Evolutionary conservation across 2,113 vertebrate species (phyloP), one percentile per base, ranked within the genome.

Genomic region (Brevimyrus niger): DNA sequence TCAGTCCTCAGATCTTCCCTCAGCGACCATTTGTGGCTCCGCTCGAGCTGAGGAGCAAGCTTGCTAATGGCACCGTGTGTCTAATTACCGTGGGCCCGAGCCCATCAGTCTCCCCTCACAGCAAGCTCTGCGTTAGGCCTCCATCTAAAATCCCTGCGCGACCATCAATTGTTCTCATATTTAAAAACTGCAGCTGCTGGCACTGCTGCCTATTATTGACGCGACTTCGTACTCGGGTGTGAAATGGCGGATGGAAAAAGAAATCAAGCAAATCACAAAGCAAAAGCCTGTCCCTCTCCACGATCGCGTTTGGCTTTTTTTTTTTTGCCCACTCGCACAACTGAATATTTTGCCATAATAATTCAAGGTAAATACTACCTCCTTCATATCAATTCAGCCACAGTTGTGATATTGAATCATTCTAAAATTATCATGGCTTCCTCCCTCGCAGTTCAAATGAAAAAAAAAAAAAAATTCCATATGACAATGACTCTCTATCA

Each of bases 81-180:
- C 97, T 97, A 97, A 97, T 97, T 97, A 97, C 97, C 96, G 96
- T 95, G 96, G 94, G 93, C 91, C 95, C 82, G 95, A 96, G 93
- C 94, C 94, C 93, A 98, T 97, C 97, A 93, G 97, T 97, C 96
- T 92, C 89, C 93, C 94, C 94, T 95, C 94, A 94, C 95, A 95
- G 95, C 95, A 94, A 90, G 94, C 96, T 97, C 96, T 96, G 96
- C 96, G 97, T 96, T 96, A 94, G 88, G 96, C 93, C 87, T 94
- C 95, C 94, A 95, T 96, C 96, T 96, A 93, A 94, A 94, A 94
- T 93, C 94, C 93, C 93, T 50, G 2, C 51, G 23, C 88, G 88
- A 89, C 92, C 93, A 96, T 95, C 96, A 95, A 95, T 96, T 95
- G 94, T 96, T 92, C 96, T 95, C 96, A 95, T 94, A 91, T 93